Conservation (phyloP, 2,113 vertebrate genomes). For the Bubo bubo region DNA sequence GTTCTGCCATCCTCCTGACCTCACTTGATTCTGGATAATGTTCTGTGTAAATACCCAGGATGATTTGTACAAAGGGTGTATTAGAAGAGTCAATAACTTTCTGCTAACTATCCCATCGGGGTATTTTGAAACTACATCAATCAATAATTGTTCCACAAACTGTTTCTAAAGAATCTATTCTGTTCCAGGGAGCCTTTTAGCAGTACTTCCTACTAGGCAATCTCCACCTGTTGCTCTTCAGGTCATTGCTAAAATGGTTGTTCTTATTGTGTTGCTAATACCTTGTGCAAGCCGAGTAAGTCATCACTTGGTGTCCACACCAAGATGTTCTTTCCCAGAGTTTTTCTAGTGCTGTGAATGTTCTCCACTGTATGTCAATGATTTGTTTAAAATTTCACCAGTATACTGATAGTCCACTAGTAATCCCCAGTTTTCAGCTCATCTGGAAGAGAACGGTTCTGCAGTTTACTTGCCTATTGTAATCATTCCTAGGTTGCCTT, state of each 20-base stretch:
- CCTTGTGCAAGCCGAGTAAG: background rate
- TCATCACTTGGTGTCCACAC: background rate
- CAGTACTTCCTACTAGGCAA: background rate
- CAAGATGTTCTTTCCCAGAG: background rate
- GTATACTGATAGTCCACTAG: background rate
- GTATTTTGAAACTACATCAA: background rate
- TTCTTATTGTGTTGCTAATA: background rate
- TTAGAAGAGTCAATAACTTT: background rate
- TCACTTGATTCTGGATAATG: background rate
- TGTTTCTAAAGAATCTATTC: background rate
- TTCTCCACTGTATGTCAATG: background rate
- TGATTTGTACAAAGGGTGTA: rapidly evolving
- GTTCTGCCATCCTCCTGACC: background rate
- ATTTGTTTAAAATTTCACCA: background rate
- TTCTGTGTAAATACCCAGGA: background rate
- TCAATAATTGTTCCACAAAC: background rate
- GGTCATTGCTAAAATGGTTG: background rate
- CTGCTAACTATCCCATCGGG: background rate
- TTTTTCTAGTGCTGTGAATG: background rate
- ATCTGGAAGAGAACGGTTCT: background rate
- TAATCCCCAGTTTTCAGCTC: background rate
- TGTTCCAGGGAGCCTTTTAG: background rate
- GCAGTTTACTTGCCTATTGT: background rate
- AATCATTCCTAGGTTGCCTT: background rate
- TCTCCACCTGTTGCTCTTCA: background rate